These are phyloP conservation scores for Elmis aenea DNA, from an alignment of 2,888 invertebrate genomes.

Conservation along the genomic window DNA sequence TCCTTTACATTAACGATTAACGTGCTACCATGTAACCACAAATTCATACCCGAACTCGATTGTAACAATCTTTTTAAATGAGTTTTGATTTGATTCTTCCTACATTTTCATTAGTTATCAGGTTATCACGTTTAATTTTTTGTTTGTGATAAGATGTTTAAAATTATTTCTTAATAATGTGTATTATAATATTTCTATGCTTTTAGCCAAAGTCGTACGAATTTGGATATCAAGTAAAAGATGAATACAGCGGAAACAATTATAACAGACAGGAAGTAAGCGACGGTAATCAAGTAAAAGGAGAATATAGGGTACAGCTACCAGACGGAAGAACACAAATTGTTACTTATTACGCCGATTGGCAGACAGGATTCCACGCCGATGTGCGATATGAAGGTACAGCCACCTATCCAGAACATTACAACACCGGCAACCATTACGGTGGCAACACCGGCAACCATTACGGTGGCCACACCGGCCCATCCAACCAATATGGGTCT, in stretches of 20 bases:
- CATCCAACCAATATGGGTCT: conserved; percentile 22
- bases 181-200: conserved; percentile 1
- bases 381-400: conserved; percentile 68
- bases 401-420: conserved; percentile 59
- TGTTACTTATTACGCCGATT: conserved; percentile 74
- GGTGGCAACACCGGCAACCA: conserved; percentile 10
- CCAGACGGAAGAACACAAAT: conserved; percentile 60
- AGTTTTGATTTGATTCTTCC: no score
- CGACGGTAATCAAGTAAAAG: conserved; percentile 65
- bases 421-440: conserved; percentile 31
- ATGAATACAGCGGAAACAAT: conserved; percentile 68
- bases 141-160: no score
- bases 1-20: no score
- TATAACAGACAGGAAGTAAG: conserved; percentile 66
- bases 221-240: conserved; percentile 75
- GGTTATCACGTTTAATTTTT: no score
- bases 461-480: neutral
- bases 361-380: conserved; percentile 75
- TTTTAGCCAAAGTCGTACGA: conserved; percentile 70
- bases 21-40: no score
- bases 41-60: no score
- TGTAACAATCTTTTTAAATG: no score
- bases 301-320: conserved; percentile 57
- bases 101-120: no score
- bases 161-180: no score